Percentiles rank a stretch among this genome's conserved stretches.
Evolutionary conservation across 2,797 vertebrate genomes (phyloP).

Genomic region (Pristis pectinata): DNA sequence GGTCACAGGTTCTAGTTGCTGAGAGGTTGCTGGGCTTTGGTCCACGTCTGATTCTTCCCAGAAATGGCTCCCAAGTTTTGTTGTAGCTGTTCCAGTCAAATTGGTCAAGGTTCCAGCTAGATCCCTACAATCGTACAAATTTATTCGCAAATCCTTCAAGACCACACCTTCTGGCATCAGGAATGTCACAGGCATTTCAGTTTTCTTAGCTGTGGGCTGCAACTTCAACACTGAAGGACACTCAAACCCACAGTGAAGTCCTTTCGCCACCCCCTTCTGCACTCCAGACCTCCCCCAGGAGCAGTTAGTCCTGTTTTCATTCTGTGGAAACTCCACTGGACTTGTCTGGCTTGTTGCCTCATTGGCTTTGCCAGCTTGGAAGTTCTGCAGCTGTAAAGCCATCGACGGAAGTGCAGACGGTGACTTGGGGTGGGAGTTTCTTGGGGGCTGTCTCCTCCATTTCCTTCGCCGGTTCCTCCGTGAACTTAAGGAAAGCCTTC

Average conservation of each 20-base stretch:
- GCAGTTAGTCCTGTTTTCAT: background rate
- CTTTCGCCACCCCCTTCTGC: background rate
- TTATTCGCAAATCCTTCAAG: slow-evolving; percentile 39
- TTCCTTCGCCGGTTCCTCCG: slow-evolving; percentile 48
- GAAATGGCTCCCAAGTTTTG: too few relatives aligned
- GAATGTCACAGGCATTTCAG: background rate
- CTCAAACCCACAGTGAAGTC: background rate
- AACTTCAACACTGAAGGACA: background rate
- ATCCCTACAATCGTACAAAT: slow-evolving; percentile 39
- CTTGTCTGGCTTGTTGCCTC: slow-evolving; percentile 50
- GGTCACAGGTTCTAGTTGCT: background rate
- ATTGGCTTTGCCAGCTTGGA: background rate
- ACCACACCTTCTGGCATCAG: slow-evolving; percentile 23
- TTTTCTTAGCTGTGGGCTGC: background rate
- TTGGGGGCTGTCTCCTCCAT: background rate
- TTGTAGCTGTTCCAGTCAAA: background rate
- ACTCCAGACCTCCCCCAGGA: background rate
- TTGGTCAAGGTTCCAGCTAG: background rate
- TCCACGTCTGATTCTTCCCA: background rate
- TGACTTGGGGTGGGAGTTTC: background rate
- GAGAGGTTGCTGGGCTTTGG: too few relatives aligned
- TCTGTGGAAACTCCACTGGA: background rate
- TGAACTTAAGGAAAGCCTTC: slow-evolving; percentile 64
- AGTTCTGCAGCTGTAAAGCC: background rate
- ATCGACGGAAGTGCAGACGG: background rate